Evolutionary conservation across 2,797 vertebrate species (phyloP), one percentile per base, ranked within the genome.

Genomic region (Leptodactylus fallax): DNA sequence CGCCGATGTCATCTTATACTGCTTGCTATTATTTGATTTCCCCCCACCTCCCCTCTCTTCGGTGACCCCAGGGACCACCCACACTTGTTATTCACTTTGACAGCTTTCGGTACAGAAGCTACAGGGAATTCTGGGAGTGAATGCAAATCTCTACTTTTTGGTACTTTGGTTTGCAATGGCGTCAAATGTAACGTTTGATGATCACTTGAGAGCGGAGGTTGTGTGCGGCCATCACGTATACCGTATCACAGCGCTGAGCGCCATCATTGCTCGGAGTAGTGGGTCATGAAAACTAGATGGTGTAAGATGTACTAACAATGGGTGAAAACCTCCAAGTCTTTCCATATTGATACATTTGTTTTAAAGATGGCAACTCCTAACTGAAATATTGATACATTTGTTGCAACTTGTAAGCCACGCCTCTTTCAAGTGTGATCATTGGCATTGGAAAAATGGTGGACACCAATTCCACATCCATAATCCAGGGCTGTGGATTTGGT

Each of bases 81-180:
- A 53, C 78, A 65, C 87, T 76, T 61, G 51, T 85, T 85, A 85
- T 67, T 88, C 82, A 67, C 77, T 88, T 76, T 80, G 76, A 56
- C 81, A 72, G 87, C 21, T 79, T 84, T 83, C 79, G 36, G 36
- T 71, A 76, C 27, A 74, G 56, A 45, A 61, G 17, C 27, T 36
- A 60, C 7, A 36, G 82, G 71, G 55, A 19, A 81, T 74, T 78
- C 19, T 74, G 47, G 51, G 71, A 77, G n/a, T 47, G 36, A 77
- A 76, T 76, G 69, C 45, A 88, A 61, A 85, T 63, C 16, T 65
- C 58, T 14, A 65, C 47, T 21, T 84, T 79, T 78, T 67, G 17
- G 12, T 65, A 78, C 49, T 71, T 71, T 71, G 7, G 77, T 53
- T 51, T 53, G 67, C 45, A 23, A 60, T 16, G 53, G 21, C 47